phyloP scores from a whole-genome alignment of 2,888 invertebrate species.

The Catocala fraxini region DNA sequence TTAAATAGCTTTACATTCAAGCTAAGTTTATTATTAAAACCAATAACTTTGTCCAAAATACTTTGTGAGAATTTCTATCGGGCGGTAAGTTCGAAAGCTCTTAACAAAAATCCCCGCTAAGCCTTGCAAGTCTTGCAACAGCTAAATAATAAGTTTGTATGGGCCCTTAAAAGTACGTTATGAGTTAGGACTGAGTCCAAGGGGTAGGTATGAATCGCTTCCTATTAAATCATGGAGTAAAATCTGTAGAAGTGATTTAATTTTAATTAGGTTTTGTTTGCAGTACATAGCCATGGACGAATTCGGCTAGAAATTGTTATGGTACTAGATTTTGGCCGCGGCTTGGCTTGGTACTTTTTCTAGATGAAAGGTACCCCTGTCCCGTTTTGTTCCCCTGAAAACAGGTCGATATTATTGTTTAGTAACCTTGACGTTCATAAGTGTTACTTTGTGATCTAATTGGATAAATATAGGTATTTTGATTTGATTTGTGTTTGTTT shows the following conservation, averaged over 20 bases:
- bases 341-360: no score
- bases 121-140: slow-evolving; percentile 25
- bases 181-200: slow-evolving; percentile 27
- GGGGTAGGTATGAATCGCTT: neutral
- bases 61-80: slow-evolving; percentile 37
- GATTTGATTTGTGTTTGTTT: no score
- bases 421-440: no score
- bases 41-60: slow-evolving; percentile 38
- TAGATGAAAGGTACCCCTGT: no score
- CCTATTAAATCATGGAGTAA: neutral
- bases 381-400: no score
- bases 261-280: no score
- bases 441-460: no score
- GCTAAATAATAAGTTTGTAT: slow-evolving; percentile 35
- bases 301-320: no score
- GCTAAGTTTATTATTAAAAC: slow-evolving; percentile 48
- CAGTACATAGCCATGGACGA: no score
- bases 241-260: neutral
- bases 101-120: slow-evolving; percentile 47
- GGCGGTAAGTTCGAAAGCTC: slow-evolving; percentile 20
- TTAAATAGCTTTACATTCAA: slow-evolving; percentile 34
- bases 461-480: no score
- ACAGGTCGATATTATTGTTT: no score
- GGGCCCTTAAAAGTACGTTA: slow-evolving; percentile 52
- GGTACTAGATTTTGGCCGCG: no score